Percentiles rank a stretch among this genome's conserved stretches.
Conservation (phyloP, 2,113 vertebrate genomes). For the Bujurquina vittata region DNA sequence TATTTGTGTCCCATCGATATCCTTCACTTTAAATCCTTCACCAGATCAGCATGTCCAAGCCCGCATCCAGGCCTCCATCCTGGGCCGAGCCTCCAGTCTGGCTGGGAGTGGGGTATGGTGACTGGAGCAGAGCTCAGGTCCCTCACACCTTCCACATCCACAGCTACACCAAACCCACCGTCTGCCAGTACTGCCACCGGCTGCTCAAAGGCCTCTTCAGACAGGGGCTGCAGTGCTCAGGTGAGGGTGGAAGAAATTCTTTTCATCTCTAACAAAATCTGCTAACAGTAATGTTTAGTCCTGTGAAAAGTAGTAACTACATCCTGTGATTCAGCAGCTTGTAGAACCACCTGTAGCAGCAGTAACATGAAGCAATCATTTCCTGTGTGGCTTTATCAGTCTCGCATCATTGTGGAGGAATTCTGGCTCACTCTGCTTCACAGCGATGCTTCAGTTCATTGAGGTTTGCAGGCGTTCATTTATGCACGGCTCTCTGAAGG, state of each 20-base stretch:
- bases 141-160: conserved; percentile 90
- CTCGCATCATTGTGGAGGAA: neutral
- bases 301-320: neutral
- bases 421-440: neutral
- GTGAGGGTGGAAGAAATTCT: conserved; percentile 53
- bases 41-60: conserved; percentile 79
- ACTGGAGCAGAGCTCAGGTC: conserved; percentile 75
- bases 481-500: neutral
- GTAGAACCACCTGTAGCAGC: neutral
- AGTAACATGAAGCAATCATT: neutral
- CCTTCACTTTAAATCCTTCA: neutral
- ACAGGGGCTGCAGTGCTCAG: conserved; percentile 90
- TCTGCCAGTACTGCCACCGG: conserved; percentile 86
- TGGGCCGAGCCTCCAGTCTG: conserved; percentile 82
- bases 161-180: conserved; percentile 86
- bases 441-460: neutral
- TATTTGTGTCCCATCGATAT: neutral
- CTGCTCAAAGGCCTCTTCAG: conserved; percentile 89
- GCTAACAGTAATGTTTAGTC: neutral
- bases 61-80: conserved; percentile 63
- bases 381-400: neutral
- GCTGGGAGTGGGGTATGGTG: conserved; percentile 74
- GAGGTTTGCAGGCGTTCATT: rapidly evolving
- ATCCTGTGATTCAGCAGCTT: neutral
- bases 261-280: neutral